Base-by-base conservation (phyloP, 2,797 vertebrate species). In the Coendou prehensilis region DNA sequence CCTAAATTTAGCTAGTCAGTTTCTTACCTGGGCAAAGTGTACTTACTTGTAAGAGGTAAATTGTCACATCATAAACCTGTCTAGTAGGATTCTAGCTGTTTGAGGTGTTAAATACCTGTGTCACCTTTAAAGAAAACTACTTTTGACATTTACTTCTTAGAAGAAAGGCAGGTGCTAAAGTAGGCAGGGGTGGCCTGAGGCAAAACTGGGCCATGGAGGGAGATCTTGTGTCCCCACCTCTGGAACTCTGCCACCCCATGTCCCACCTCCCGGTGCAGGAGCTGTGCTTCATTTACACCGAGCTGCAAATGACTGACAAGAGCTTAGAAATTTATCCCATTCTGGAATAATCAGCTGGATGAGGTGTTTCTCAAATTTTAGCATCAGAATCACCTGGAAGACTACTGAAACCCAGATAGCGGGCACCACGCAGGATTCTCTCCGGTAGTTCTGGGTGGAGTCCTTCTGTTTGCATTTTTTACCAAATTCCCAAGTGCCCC, bases 1-100 rank as follows among this genome's bases (percentile, higher is more conserved):
- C 94, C 78, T 97, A 93, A 97, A 87, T 97, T 97, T 93, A 97
- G 82, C 80, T 76, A 94, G 97, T 95, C 92, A 94, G 45, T 96
- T 95, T 94, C 93, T 98, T 98, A 96, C 91, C 88, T 92, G 86
- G 89, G 69, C 57, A 84, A 96, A 97, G 87, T 92, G 91, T 97
- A 96, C 97, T 98, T 75, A 88, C 69, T 93, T 97, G 52, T 95
- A 97, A 93, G 94, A 97, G 84, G 95, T 98, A 98, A 98, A 98
- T 98, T 97, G 97, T 63, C 96, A 91, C 89, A 93, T 98, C 95
- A 97, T 98, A 96, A 92, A 93, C 90, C 93, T 98, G 92, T 96
- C 82, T 93, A 82, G 81, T 98, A 30, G 87, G 96, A 97, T 97
- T 95, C 96, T 86, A 86, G 73, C 73, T 93, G 84, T 92, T 89